Base-by-base conservation (phyloP, 2,113 vertebrate species). In the Cyanoliseus patagonus region DNA sequence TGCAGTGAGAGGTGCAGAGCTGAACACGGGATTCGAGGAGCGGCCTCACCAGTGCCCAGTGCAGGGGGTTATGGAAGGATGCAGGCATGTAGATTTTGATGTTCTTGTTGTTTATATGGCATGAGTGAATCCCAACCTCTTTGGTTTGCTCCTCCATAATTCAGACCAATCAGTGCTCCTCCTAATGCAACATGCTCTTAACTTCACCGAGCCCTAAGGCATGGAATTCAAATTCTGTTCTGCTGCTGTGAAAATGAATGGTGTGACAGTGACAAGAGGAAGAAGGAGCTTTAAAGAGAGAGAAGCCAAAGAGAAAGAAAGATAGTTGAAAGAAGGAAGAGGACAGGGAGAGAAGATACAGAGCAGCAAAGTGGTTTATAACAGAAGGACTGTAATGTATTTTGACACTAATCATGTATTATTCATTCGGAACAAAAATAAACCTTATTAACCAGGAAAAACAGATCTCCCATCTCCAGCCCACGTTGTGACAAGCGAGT, bases 371-470 rank as follows among this genome's bases (percentile, higher is more conserved):
- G 96, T 78, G 90, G 93, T 86, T 96, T 92, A 89, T 94, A 88
- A 86, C 41, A 86, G 97, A 94, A 94, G 92, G 95, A 74, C 76
- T 90, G 95, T 95, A 93, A 95, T 96, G 97, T 97, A 90, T 96
- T 97, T 95, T 96, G 97, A 97, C 95, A 90, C 79, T 68, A 96
- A 95, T 88, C 83, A 95, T 95, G 92, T 93, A 94, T 98, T 97
- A 97, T 97, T 97, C 97, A 97, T 97, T 92, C 31, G 0, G 95
- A 95, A 97, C 94, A 97, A 97, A 98, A 98, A 97, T 97, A 97
- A 97, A 96, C 93, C 95, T 95, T 95, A 97, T 97, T 96, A 97
- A 90, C 94, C 68, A 70, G 96, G 96, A 97, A 97, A 94, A 97
- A 96, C 67, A 97, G 97, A 98, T 91, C 94, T 88, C 94, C 90